Percentiles rank a stretch among this genome's conserved stretches.
Evolutionary conservation across 2,797 vertebrate genomes (phyloP).

Genomic region (Jordanella pulchra): DNA sequence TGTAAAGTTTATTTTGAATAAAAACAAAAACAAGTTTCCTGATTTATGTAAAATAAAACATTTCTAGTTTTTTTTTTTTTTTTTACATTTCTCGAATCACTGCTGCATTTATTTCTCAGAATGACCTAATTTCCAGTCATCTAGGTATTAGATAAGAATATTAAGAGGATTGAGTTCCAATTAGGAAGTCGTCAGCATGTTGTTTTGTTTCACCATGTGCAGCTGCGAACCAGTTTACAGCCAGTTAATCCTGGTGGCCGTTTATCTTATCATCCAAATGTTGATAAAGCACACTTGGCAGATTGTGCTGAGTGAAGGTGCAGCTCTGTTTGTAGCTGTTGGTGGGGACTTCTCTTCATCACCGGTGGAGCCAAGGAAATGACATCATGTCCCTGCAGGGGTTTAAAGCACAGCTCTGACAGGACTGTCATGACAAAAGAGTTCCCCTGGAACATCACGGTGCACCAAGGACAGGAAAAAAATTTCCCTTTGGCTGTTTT

Average conservation of each 20-base stretch:
- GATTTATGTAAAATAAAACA: neutral
- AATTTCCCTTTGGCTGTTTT: constrained; percentile 57
- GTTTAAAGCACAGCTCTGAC: constrained; percentile 68
- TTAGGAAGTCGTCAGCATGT: constrained; percentile 12
- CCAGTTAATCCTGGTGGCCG: constrained; percentile 23
- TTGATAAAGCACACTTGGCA: constrained; percentile 50
- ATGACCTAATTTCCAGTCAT: neutral
- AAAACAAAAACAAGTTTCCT: neutral
- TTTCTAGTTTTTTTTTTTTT: neutral
- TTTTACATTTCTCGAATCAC: neutral
- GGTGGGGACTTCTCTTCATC: constrained; percentile 61
- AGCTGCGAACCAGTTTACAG: constrained; percentile 34
- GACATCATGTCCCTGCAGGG: constrained; percentile 74
- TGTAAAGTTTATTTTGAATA: neutral
- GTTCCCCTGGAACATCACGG: constrained; percentile 64
- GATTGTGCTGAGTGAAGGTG: constrained; percentile 29
- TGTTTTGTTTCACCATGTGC: constrained; percentile 16
- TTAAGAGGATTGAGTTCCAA: constrained; percentile 2
- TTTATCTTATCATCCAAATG: constrained; percentile 41
- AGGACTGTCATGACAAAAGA: constrained; percentile 76
- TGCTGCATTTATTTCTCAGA: neutral
- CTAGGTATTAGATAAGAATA: neutral
- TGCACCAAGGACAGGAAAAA: constrained; percentile 47
- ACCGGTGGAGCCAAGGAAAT: constrained; percentile 67
- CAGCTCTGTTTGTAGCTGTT: constrained; percentile 58